Percentiles rank a stretch among this genome's conserved stretches.
These are phyloP conservation scores for Eupithecia pulchellata DNA, from an alignment of 2,888 invertebrate species.

Conservation along the genomic window DNA sequence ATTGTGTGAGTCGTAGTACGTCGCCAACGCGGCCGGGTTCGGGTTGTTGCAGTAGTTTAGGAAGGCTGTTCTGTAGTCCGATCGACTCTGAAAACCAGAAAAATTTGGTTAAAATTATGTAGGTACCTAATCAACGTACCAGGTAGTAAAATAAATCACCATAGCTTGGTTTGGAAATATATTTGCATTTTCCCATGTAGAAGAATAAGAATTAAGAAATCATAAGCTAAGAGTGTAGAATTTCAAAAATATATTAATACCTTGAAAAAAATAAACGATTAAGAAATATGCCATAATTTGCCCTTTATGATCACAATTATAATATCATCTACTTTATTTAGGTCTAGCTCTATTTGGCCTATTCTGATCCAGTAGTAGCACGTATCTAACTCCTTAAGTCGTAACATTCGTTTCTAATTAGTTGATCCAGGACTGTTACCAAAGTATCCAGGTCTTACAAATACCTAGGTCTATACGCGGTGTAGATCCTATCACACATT, in stretches of 20 bases:
- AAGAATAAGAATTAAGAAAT: no score
- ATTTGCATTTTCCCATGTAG: no score
- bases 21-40: conserved; percentile 88
- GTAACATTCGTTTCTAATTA: background rate
- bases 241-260: no score
- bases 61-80: conserved; percentile 95
- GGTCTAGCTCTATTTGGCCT: background rate
- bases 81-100: conserved; percentile 88
- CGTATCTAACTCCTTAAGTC: background rate
- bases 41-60: conserved; percentile 90
- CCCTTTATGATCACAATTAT: background rate
- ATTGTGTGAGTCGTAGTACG: conserved; percentile 96
- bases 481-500: background rate
- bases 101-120: background rate
- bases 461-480: background rate
- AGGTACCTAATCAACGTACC: no score
- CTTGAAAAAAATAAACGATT: no score
- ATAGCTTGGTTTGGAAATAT: no score
- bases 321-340: background rate
- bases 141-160: no score
- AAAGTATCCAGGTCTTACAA: background rate
- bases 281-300: no score
- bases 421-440: background rate
- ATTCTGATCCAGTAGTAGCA: background rate
- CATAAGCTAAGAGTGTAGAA: no score